Evolutionary conservation across 2,113 vertebrate genomes (phyloP), one percentile per base, ranked within the genome.

Genomic region (Tragelaphus strepsiceros): DNA sequence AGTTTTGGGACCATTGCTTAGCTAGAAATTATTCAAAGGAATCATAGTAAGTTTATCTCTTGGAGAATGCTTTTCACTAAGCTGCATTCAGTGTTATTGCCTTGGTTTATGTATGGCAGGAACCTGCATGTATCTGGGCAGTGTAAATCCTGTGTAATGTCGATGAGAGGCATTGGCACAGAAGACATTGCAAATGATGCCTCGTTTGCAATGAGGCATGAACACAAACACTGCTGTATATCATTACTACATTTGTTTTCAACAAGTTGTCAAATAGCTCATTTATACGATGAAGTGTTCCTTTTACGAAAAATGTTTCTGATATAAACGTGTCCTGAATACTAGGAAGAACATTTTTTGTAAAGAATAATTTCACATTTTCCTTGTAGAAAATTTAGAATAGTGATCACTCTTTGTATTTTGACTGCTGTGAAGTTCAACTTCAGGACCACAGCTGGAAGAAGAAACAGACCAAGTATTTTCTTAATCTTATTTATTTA

Each of bases 361-460:
- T 86, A 78, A 96, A 43, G 32, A 92, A 21, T 28, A 58, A 64
- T 7, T 89, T 87, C 82, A 46, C 13, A 90, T 92, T 94, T 98
- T 77, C 43, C 11, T 91, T 3, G n/a, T 10, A 13, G 59, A 53
- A 93, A 91, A 85, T 85, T 85, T 96, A 96, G 28, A 88, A 71
- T n/a, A 88, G 13, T 32, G 15, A 88, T 96, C 24, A 4, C n/a
- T 91, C 64, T 97, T 90, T 96, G 64, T 93, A 59, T 96, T 97
- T 95, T 96, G 85, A 74, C 59, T 87, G 30, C 51, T 81, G 78
- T 92, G 39, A 74, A 94, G 35, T 94, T 94, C 90, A 89, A 90
- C 67, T 71, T 85, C 80, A 91, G n/a, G n/a, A 58, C 46, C 17
- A 61, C n/a, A 62, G 51, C 24, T 58, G 71, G 56, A 94, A 90